Base-by-base conservation (phyloP, 2,113 vertebrate species). In the Platysternon megacephalum region DNA sequence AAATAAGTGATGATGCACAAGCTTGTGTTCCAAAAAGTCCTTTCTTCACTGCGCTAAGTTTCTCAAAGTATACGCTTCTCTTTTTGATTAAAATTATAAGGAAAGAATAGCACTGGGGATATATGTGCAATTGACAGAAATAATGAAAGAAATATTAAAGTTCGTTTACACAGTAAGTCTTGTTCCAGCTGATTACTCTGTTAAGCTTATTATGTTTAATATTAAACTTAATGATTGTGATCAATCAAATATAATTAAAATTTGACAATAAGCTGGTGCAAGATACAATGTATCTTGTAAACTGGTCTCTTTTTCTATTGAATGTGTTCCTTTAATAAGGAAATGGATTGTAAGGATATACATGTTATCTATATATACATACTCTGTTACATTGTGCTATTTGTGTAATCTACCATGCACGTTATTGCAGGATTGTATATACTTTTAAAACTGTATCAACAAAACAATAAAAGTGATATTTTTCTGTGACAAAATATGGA, bases 211-310 rank as follows among this genome's bases (percentile, higher is more conserved):
- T 93, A 80, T 94, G 81, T 48, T 97, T 98, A 87, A 91, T 90
- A 87, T 94, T 97, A 94, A 85, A 93, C 84, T 55, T 94, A 97
- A 93, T 96, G 78, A 85, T 91, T 84, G 86, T 95, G 96, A 96
- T 96, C 86, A 95, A 21, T 90, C 10, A 74, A 87, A 94, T 95
- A 93, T 96, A 21, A 13, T 89, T 94, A 83, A 93, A 85, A 86
- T n/a, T 95, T 94, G 82, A 72, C 61, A 56, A 61, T 86, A 52
- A 95, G 48, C 68, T 94, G 85, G 17, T 93, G 17, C 4, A 58
- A 80, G 72, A 51, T 51, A 91, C 53, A 79, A 51, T 95, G 86
- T 90, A 24, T 95, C 72, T 93, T 95, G 88, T 94, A 93, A 94
- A 95, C 92, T 11, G 84, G 58, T 87, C 42, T 49, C 90, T 79